These are phyloP conservation scores for Rhopalosiphum padi DNA, from an alignment of 1,140 invertebrate genomes.

Conservation along the genomic window DNA sequence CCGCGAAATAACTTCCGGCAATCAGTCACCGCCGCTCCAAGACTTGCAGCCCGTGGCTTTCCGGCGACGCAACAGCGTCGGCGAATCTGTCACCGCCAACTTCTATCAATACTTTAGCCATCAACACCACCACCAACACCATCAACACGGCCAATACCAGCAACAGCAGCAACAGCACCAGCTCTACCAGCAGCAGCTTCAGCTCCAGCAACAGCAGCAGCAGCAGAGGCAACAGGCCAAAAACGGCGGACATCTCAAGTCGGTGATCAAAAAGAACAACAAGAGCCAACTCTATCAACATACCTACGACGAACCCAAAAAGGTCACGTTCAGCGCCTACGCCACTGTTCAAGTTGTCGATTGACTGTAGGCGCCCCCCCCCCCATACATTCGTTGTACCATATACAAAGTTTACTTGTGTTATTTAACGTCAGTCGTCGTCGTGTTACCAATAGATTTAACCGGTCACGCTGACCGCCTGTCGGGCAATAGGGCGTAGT, in stretches of 20 bases:
- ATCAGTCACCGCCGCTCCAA: background rate
- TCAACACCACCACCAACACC: slow-evolving; percentile 7
- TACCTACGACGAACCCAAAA: slow-evolving; percentile 61
- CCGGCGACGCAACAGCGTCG: slow-evolving; percentile 59
- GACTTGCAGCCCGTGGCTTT: slow-evolving; percentile 26
- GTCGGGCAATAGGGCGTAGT: background rate
- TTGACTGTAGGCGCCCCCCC: background rate
- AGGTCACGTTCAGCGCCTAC: slow-evolving; percentile 62
- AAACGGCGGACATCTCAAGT: slow-evolving; percentile 59
- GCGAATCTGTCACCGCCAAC: slow-evolving; percentile 56
- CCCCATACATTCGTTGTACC: background rate
- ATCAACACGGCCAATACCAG: background rate
- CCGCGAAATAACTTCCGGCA: slow-evolving; percentile 58
- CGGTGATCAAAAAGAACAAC: slow-evolving; percentile 60
- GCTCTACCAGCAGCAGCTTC: background rate
- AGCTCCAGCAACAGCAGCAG: background rate
- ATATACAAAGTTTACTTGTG: background rate
- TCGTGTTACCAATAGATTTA: slow-evolving; percentile 43
- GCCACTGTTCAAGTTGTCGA: slow-evolving; percentile 62
- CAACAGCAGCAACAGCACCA: background rate
- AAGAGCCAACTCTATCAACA: slow-evolving; percentile 56
- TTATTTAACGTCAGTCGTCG: background rate
- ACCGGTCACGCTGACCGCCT: background rate
- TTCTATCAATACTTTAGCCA: slow-evolving; percentile 54
- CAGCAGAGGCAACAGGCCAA: slow-evolving; percentile 6